Evolutionary conservation across 2,113 vertebrate genomes (phyloP), one percentile per base, ranked within the genome.

Genomic region (Ia io): DNA sequence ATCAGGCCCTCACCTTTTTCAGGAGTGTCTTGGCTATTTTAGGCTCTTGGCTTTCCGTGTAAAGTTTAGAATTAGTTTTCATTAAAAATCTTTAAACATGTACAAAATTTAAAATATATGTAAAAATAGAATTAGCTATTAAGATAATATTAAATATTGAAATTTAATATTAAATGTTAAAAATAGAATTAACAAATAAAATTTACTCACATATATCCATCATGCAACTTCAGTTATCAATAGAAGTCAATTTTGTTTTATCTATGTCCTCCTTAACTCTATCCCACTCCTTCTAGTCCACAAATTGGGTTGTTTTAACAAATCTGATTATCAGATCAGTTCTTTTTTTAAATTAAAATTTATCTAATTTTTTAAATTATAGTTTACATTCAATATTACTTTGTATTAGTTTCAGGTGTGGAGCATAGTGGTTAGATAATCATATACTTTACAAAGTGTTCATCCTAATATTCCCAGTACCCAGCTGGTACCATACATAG

Each of bases 11-110:
- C 14, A 6, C 22, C 28, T 42, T 47, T 74, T 49, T 10, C 47
- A 71, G 70, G 30, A 74, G 0, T 61, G 20, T 37, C 32, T 67
- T 40, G 20, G 35, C 85, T 88, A 20, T 37, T 80, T 74, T 47
- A 85, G 49, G 4, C 17, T 37, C 59, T 85, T 85, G 40, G 37
- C n/a, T 82, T 74, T 89, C 28, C 17, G 11, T 42, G 32, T 44
- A 74, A 83, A 88, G 32, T 61, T 79, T 92, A 91, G 78, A 73
- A 44, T 67, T 83, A 51, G 28, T 84, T 88, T 88, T 92, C 63
- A 84, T 84, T 65, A 23, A 89, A 67, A 92, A 67, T 51, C 32
- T 86, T 74, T 40, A 56, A 79, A 37, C n/a, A 56, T 77, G 17
- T 51, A 51, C 71, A 91, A 79, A 79, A 22, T 42, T 86, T 91